Base-by-base conservation (phyloP, 2,888 invertebrate species). In the Nematopogon swammerdamellus region DNA sequence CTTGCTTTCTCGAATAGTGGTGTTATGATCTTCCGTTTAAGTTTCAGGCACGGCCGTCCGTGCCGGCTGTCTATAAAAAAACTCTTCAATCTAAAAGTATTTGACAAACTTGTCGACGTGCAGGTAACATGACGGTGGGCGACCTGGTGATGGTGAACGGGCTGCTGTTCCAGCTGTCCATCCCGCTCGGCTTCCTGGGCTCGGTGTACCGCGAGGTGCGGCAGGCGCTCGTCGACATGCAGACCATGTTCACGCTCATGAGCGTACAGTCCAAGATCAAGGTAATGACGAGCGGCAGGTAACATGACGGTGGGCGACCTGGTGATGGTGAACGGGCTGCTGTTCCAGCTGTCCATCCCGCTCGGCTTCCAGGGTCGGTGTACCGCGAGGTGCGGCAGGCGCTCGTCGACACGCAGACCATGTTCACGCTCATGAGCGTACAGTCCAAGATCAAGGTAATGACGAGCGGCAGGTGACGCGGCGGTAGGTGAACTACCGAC, bases 121-220 rank as follows among this genome's bases (percentile, higher is more conserved):
- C 70, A 94, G 95, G 95, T 46, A 89, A 87, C 57, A 91, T 99
- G 91, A 95, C 96, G 0, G 94, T 99, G 17, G 99, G 97, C 19
- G 98, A 99, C 76, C 82, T 99, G 61, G 98, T 99, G 50, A 94
- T 99, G 94, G 97, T 98, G 49, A 99, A 99, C 80, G 98, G 93
- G 6, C 84, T 99, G 53, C 82, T 99, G 52, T 98, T 99, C 75
- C 99, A 99, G 81, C 81, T 99, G 50, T 97, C 97, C 6, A 86
- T 99, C 53, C 99, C 99, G 17, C 82, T 99, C 44, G 97, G 97
- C 57, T 99, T 99, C 77, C 84, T 99, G n/a, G 99, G 97, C 52
- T 97, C 97, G 45, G 97, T 98, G 47, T 99, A 99, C 77, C 83
- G 99, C 50, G 99, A 99, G 82, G 92, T 97, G 49, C 83, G 97